These are phyloP conservation scores for Amphipoea oculea DNA, from an alignment of 2,888 invertebrate species.

Conservation along the genomic window DNA sequence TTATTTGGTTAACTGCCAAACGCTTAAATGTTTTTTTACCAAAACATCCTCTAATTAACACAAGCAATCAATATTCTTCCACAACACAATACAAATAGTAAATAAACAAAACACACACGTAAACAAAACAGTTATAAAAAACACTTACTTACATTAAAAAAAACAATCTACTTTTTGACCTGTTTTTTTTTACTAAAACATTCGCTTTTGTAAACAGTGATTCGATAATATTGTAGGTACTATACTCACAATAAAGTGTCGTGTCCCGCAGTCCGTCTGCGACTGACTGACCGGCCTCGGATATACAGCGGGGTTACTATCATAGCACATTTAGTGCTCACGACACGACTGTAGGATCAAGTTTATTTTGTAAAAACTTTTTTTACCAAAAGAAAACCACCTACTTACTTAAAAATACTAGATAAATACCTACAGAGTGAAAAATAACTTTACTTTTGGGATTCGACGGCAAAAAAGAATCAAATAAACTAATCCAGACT, in stretches of 20 bases:
- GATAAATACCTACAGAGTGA: not conserved
- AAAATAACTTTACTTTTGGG: not conserved
- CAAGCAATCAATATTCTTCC: not conserved
- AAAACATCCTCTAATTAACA: slow-evolving; percentile 11
- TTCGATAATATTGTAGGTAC: slow-evolving; percentile 8
- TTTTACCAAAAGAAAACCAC: not conserved
- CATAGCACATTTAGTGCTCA: slow-evolving; percentile 33
- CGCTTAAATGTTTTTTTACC: not conserved
- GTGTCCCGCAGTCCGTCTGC: slow-evolving; percentile 52
- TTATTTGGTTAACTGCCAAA: slow-evolving; percentile 14
- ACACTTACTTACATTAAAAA: not conserved
- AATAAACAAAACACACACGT: slow-evolving; percentile 4
- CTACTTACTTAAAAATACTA: not conserved
- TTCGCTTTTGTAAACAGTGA: slow-evolving; percentile 3
- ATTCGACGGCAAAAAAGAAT: not conserved
- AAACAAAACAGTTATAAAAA: not conserved
- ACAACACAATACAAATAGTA: slow-evolving; percentile 8
- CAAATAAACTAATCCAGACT: not conserved
- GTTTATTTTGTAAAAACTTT: not conserved
- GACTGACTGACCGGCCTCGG: slow-evolving; percentile 54
- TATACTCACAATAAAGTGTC: slow-evolving; percentile 53
- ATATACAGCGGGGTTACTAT: slow-evolving; percentile 50
- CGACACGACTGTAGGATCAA: slow-evolving; percentile 49
- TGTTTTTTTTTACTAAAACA: not conserved
- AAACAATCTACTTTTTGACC: not conserved